These are phyloP conservation scores for Zosterops japonicus DNA, from an alignment of 2,113 vertebrate species.

Conservation along the genomic window DNA sequence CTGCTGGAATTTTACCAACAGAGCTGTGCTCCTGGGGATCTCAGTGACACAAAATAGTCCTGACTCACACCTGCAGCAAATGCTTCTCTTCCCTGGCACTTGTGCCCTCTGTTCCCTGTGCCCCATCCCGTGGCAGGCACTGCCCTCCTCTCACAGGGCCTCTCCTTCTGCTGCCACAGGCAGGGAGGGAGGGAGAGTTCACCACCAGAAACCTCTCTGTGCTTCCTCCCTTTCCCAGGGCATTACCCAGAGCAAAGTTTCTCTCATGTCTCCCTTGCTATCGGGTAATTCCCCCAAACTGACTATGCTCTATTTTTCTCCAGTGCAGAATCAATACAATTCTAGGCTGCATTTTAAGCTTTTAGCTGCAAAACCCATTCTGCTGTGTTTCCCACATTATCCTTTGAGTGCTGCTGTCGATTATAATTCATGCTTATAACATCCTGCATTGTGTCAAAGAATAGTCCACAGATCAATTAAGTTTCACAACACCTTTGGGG, in stretches of 20 bases:
- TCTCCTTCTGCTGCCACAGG: not conserved
- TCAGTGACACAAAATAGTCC: accelerated
- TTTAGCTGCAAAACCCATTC: not conserved
- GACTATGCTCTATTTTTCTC: not conserved
- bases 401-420: not conserved
- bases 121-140: not conserved
- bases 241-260: not conserved
- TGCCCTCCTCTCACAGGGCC: not conserved
- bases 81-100: not conserved
- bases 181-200: not conserved
- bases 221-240: not conserved
- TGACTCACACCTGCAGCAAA: not conserved
- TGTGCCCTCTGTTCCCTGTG: not conserved
- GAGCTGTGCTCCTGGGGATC: not conserved
- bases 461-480: not conserved
- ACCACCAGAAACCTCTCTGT: not conserved
- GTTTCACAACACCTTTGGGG: not conserved
- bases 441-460: not conserved
- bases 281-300: slow-evolving; percentile 6
- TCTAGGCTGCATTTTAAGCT: not conserved
- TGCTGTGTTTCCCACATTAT: not conserved
- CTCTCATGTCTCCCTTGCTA: not conserved
- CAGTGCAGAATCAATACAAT: not conserved
- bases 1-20: not conserved
- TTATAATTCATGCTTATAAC: not conserved